Conservation (phyloP, 2,113 vertebrate species). For the Varanus komodoensis region DNA sequence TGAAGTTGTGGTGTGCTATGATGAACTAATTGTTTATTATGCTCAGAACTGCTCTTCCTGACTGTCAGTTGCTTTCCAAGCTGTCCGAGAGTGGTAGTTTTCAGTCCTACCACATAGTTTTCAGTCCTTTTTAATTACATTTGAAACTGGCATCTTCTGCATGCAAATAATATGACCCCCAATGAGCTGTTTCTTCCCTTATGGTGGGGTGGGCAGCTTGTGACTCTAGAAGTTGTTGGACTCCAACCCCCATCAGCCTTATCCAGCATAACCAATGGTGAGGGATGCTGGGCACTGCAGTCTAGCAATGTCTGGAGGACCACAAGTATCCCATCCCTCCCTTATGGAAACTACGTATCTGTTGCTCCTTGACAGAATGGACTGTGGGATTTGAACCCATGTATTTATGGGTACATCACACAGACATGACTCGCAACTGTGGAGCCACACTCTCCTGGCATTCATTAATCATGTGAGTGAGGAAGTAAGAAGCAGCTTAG, state of each 20-base stretch:
- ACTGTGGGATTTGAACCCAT: neutral
- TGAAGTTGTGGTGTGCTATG: neutral
- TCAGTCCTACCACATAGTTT: neutral
- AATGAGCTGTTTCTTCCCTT: neutral
- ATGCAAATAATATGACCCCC: neutral
- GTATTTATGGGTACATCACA: neutral
- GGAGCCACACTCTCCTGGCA: neutral
- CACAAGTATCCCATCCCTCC: no score
- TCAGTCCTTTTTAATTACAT: neutral
- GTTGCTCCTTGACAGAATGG: neutral
- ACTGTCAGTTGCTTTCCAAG: neutral
- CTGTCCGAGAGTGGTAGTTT: neutral
- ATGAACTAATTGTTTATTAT: neutral
- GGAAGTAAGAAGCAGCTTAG: neutral
- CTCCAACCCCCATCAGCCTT: no score
- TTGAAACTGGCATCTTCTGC: neutral
- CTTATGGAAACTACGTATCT: neutral
- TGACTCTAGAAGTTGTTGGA: no score
- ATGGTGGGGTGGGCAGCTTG: no score
- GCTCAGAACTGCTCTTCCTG: neutral
- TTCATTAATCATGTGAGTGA: neutral
- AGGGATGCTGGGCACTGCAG: no score
- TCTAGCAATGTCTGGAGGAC: no score
- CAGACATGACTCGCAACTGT: neutral
- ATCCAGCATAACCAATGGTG: no score